These are phyloP conservation scores for Aporophyla nigra DNA, from an alignment of 2,888 invertebrate species.

Conservation along the genomic window DNA sequence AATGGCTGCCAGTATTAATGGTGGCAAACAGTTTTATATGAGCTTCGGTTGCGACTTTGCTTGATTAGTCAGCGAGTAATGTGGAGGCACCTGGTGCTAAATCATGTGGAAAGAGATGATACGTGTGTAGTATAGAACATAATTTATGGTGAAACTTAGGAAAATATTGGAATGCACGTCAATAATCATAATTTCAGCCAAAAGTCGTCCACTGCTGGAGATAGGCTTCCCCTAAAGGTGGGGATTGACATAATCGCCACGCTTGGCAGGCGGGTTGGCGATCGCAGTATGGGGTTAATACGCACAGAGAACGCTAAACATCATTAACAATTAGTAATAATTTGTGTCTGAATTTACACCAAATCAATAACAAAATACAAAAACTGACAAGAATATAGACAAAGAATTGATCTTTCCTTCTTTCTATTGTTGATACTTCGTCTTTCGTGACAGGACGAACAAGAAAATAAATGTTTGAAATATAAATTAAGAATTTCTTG, in stretches of 20 bases:
- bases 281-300: no score
- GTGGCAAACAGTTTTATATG: constrained; percentile 39
- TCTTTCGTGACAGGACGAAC: not conserved
- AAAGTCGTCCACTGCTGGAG: no score
- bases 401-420: no score
- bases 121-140: not conserved
- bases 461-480: not conserved
- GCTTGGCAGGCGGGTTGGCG: no score
- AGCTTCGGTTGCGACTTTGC: constrained; percentile 13
- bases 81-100: not conserved
- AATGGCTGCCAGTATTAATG: constrained; percentile 42
- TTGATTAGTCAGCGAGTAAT: constrained; percentile 11
- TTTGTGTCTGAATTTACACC: not conserved
- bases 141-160: not conserved
- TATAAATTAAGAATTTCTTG: not conserved
- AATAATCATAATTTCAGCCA: no score
- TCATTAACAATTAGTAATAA: not conserved
- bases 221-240: no score
- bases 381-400: no score
- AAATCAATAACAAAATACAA: not conserved
- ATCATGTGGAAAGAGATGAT: not conserved
- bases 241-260: no score
- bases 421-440: not conserved
- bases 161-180: not conserved
- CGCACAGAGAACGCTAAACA: no score